phyloP scores from a whole-genome alignment of 2,797 vertebrate genomes.

The Crocodylus rhombifer region DNA sequence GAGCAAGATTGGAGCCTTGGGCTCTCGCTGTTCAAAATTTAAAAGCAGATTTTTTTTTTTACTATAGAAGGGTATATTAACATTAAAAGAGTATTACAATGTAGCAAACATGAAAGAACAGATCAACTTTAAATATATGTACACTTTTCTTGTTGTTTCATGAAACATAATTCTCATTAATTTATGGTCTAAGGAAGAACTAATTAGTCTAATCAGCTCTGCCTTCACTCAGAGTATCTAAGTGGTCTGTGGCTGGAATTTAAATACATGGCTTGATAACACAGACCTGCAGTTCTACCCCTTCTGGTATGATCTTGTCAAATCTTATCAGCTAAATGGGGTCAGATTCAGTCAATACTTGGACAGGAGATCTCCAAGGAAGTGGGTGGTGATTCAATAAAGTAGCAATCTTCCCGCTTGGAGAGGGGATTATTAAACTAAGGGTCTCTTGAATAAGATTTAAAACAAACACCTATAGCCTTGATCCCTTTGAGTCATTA shows the following conservation, averaged over 20 bases:
- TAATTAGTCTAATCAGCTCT: conserved; percentile 47
- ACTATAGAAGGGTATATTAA: conserved; percentile 65
- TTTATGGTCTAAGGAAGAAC: conserved; percentile 55
- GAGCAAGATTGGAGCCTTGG: conserved; percentile 53
- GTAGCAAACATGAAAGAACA: conserved; percentile 57
- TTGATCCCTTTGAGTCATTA: neutral
- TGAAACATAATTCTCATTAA: conserved; percentile 60
- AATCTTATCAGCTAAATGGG: accelerated
- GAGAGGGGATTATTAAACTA: accelerated
- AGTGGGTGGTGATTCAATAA: neutral
- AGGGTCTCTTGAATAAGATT: accelerated
- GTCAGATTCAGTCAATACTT: neutral
- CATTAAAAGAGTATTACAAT: conserved; percentile 72
- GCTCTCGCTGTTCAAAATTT: conserved; percentile 67
- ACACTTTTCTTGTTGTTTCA: conserved; percentile 35
- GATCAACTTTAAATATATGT: neutral
- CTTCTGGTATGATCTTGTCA: neutral
- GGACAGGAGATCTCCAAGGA: accelerated
- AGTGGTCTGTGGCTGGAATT: neutral
- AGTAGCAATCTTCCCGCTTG: neutral
- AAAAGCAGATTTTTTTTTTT: conserved; percentile 59
- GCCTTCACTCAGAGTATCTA: neutral
- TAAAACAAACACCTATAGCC: accelerated
- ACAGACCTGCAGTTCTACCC: accelerated
- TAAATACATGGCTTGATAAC: neutral